phyloP scores from a whole-genome alignment of 2,113 vertebrate species.

The Ammospiza nelsoni region DNA sequence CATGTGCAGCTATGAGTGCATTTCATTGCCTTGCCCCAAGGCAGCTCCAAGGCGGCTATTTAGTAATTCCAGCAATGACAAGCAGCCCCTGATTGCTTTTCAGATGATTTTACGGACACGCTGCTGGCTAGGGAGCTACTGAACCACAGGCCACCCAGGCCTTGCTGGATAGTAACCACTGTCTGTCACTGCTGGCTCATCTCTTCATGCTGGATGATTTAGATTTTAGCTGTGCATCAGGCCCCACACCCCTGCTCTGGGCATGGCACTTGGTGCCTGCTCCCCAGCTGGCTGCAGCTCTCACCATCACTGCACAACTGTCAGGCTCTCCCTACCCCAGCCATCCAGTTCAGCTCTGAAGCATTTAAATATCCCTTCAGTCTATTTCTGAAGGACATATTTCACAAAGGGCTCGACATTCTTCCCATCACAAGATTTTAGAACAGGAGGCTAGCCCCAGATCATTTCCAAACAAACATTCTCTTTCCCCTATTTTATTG shows the following conservation, averaged over 20 bases:
- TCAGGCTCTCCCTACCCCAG: not conserved
- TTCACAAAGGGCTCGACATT: not conserved
- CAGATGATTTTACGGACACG: not conserved
- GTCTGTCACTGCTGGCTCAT: not conserved
- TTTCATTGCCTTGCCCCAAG: not conserved
- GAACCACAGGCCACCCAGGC: not conserved
- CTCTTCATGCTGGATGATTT: not conserved
- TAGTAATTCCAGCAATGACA: not conserved
- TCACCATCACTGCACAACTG: not conserved
- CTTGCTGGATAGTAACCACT: not conserved
- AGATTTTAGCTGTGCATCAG: not conserved
- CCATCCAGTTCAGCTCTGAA: not conserved
- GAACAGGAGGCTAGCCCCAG: not conserved
- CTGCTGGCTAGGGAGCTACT: not conserved
- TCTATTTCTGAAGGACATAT: not conserved
- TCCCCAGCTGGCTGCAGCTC: not conserved
- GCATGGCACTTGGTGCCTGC: rapidly evolving
- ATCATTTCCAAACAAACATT: not conserved
- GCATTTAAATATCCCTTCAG: not conserved
- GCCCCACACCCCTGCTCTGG: not conserved
- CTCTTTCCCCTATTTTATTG: not conserved
- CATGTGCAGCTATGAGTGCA: not conserved
- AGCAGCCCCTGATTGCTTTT: not conserved
- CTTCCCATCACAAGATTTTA: not conserved
- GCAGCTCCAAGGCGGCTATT: not conserved